Base-by-base conservation (phyloP, 2,888 invertebrate genomes). In the Agrilus cyanescens region DNA sequence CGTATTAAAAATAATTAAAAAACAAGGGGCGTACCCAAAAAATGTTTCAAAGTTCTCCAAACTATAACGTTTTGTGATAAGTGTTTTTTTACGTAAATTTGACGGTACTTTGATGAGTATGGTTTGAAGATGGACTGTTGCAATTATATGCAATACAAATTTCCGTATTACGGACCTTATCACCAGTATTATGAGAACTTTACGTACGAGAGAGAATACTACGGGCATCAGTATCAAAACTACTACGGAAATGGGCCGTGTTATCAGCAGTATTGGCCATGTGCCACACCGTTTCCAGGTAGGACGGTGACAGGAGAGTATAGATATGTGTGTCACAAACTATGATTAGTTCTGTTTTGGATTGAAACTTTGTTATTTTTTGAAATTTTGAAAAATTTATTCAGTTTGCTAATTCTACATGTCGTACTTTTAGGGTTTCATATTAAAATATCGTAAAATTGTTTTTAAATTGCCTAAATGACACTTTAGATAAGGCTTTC, bases 131-230 rank as follows among this genome's bases (percentile, higher is more conserved):
- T 66, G 66, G 64, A 66, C 56, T 66, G 66, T 55, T 66, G 66
- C 56, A 66, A 66, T 54, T 66, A 63, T 47, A 57, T 66, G 60
- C 62, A 60, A 46, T 65, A 64, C 51, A 55, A 62, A 41, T 62
- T 60, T 49, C 56, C 58, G 36, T 62, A 60, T 49, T 65, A 63
- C 47, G 62, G 62, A 40, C 53, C 52, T 16, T 25, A 25, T 4
- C 42, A 48, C 32, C 59, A 59, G 45, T 62, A 61, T 50, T 62
- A 60, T 50, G 62, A 62, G 39, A 56, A 57, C 40, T 48, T 58
- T 49, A 56, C 59, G 38, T 58, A 60, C 48, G 53, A 51, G 45
- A 55, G 55, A 14, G 59, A 60, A 41, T 60, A 57, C 40, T 61
- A 59, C 47, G 57, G 57, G 34, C 59, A 55, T 40, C 52, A 55